Evolutionary conservation across 2,113 vertebrate genomes (phyloP).

Genomic region (Oreochromis aureus): DNA sequence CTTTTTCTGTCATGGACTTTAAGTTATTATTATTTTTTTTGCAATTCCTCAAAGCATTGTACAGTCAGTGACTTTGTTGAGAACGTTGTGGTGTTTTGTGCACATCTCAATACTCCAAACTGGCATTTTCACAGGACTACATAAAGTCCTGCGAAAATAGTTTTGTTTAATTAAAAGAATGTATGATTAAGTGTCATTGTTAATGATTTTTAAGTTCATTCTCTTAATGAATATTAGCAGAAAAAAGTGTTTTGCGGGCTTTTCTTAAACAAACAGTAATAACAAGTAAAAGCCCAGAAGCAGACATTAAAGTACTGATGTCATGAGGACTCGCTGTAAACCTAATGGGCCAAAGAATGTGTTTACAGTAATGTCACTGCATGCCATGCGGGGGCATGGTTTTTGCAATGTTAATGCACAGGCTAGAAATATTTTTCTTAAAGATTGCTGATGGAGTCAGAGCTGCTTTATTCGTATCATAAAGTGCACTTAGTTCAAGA

Average conservation of each 20-base stretch:
- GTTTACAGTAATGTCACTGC: not conserved
- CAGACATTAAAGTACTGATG: not conserved
- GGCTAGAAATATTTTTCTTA: not conserved
- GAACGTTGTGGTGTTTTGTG: not conserved
- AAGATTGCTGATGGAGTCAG: not conserved
- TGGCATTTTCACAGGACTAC: not conserved
- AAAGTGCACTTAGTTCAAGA: not conserved
- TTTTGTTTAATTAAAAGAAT: not conserved
- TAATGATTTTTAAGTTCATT: not conserved
- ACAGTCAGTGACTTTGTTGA: not conserved
- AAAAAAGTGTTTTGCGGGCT: not conserved
- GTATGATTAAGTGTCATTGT: not conserved
- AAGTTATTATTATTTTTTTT: not conserved
- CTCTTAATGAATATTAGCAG: not conserved
- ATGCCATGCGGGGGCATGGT: not conserved
- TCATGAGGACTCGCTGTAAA: not conserved
- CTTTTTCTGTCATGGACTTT: not conserved
- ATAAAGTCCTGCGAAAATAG: not conserved
- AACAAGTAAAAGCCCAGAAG: not conserved
- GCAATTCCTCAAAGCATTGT: not conserved
- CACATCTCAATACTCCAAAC: not conserved
- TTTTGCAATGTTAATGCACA: not conserved
- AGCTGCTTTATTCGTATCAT: not conserved
- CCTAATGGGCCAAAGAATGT: not conserved
- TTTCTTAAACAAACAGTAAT: not conserved